phyloP scores from a whole-genome alignment of 2,888 invertebrate genomes.

The Heteromurus nitidus region DNA sequence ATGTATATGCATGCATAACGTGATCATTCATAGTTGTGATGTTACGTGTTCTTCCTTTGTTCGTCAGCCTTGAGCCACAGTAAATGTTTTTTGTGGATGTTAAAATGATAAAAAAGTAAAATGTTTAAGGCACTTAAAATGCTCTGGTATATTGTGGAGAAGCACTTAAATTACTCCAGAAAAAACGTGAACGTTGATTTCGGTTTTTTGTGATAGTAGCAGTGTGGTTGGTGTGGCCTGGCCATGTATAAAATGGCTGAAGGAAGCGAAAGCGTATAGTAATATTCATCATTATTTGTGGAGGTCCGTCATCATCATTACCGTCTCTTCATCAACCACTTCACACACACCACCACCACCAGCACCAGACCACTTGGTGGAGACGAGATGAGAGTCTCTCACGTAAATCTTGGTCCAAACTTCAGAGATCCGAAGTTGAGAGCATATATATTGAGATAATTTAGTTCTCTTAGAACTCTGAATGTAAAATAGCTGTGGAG shows the following conservation, averaged over 20 bases:
- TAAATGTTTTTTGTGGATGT: neutral
- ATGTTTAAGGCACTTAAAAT: constrained; percentile 1
- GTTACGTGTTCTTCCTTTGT: constrained; percentile 4
- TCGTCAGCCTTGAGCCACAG: neutral
- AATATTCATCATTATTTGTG: neutral
- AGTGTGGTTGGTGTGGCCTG: too few species aligned
- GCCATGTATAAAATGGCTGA: neutral
- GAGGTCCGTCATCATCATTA: neutral
- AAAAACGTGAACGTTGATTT: constrained; percentile 9
- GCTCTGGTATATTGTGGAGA: neutral
- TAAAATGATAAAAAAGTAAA: neutral
- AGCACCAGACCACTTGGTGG: too few species aligned
- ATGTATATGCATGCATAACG: neutral
- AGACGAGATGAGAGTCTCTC: too few species aligned
- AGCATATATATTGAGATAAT: too few species aligned
- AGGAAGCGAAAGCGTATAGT: neutral
- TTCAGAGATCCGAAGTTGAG: too few species aligned
- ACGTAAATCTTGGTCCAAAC: too few species aligned
- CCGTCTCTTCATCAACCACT: constrained; percentile 6
- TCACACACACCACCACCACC: neutral
- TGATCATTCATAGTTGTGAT: neutral
- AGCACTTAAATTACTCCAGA: neutral
- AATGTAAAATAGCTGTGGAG: too few species aligned
- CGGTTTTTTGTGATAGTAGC: too few species aligned
- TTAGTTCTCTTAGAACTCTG: too few species aligned